Percentiles rank a stretch among this genome's conserved stretches.
Conservation (phyloP, 2,797 vertebrate genomes). For the Pelobates cultripes region DNA sequence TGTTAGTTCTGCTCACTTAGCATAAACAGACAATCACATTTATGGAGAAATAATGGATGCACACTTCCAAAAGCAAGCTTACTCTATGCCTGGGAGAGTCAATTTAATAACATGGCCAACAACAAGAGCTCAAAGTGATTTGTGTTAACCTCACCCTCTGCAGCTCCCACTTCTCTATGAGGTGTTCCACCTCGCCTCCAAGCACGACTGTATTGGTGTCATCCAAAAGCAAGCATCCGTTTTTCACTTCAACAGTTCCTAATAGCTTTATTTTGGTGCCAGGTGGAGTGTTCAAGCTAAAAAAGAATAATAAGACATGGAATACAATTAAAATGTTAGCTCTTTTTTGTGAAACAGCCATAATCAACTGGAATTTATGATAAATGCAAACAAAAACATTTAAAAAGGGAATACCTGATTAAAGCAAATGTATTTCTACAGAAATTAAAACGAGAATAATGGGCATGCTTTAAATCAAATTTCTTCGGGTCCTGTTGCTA, state of each 20-base stretch:
- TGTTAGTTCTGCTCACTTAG: constrained; percentile 9
- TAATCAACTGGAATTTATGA: constrained; percentile 29
- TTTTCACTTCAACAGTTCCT: constrained; percentile 86
- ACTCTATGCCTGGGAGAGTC: constrained; percentile 47
- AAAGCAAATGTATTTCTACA: constrained; percentile 12
- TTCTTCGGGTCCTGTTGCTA: background rate
- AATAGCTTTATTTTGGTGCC: constrained; percentile 96
- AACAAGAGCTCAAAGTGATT: constrained; percentile 35
- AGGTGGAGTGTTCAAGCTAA: constrained; percentile 90
- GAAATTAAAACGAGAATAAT: background rate
- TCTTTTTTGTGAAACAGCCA: constrained; percentile 39
- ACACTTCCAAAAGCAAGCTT: constrained; percentile 31
- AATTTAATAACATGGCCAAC: constrained; percentile 33
- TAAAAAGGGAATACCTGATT: background rate
- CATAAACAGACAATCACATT: constrained; percentile 38
- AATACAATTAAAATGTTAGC: constrained; percentile 54
- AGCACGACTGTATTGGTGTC: constrained; percentile 90
- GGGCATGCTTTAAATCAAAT: too few relatives aligned
- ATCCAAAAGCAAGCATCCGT: constrained; percentile 91
- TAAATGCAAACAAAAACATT: constrained; percentile 31
- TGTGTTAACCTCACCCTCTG: constrained; percentile 89
- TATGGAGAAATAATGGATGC: constrained; percentile 38
- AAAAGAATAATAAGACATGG: constrained; percentile 42
- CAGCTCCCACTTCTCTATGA: constrained; percentile 98
- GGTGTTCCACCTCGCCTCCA: constrained; percentile 95